These are phyloP conservation scores for Myiagra hebetior DNA, from an alignment of 2,113 vertebrate genomes.

Conservation along the genomic window DNA sequence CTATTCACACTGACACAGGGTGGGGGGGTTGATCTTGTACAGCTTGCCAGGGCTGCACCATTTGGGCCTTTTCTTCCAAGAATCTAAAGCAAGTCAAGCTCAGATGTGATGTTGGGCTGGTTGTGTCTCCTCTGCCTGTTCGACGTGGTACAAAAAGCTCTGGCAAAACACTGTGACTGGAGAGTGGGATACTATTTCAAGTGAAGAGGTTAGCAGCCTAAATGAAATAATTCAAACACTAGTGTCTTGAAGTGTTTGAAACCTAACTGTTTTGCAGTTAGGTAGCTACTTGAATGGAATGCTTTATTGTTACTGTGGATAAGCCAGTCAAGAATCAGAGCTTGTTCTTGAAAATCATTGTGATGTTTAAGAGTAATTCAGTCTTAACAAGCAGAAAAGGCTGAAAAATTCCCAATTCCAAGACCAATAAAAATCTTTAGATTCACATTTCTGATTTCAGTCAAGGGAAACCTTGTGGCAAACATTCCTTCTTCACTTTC, in stretches of 20 bases:
- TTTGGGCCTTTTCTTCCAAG: neutral
- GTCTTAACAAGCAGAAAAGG: neutral
- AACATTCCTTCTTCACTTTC: neutral
- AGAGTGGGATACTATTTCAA: neutral
- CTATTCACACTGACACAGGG: accelerated
- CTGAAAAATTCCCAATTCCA: neutral
- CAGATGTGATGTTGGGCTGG: accelerated
- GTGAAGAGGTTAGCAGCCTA: neutral
- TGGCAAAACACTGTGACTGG: neutral
- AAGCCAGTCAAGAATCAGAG: neutral
- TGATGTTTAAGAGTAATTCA: neutral
- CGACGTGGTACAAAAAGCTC: neutral
- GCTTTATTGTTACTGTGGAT: neutral
- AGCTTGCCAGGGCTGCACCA: neutral
- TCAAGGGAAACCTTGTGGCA: neutral
- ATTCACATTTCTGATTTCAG: neutral
- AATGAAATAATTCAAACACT: neutral
- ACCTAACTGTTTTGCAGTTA: neutral
- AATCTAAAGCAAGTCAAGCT: neutral
- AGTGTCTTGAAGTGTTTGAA: neutral
- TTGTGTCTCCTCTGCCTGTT: neutral
- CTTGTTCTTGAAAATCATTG: neutral
- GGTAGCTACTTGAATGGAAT: neutral
- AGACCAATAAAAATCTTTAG: neutral
- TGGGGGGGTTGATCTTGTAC: accelerated